A percentile compares a stretch with the other conserved stretches of the same genome.
Conservation (phyloP, 2,888 invertebrate species). For the Physocephala rufipes region DNA sequence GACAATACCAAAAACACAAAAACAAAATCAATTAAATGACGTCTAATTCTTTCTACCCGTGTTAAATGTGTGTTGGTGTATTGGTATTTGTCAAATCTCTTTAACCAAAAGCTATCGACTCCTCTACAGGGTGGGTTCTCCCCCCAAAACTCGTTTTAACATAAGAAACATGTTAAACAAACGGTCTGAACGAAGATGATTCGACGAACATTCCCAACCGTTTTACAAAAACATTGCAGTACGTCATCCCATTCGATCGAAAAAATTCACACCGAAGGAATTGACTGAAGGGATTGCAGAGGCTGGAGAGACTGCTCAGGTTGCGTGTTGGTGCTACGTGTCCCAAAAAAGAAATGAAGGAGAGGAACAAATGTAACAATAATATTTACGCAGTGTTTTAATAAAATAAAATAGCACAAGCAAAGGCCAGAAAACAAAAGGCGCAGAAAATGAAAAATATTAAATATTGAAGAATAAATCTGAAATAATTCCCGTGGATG, state of each 20-base stretch:
- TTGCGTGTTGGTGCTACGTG: background rate
- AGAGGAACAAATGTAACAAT: background rate
- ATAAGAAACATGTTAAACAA: background rate
- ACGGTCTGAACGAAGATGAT: too few relatives aligned
- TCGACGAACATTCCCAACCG: background rate
- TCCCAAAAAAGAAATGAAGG: slow-evolving; percentile 8
- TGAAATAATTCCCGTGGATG: too few relatives aligned
- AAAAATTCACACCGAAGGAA: background rate
- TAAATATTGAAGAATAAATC: background rate
- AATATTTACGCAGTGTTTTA: background rate
- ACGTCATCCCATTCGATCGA: background rate
- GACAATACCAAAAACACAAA: too few relatives aligned
- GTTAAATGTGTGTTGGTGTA: too few relatives aligned
- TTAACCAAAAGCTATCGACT: too few relatives aligned
- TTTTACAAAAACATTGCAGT: background rate
- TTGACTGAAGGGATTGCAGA: too few relatives aligned
- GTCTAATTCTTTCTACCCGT: too few relatives aligned
- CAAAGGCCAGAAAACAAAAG: background rate
- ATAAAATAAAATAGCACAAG: background rate
- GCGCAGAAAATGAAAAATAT: background rate
- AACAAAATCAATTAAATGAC: too few relatives aligned
- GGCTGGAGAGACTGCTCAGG: too few relatives aligned
- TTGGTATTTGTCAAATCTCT: too few relatives aligned
- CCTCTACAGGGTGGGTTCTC: too few relatives aligned
- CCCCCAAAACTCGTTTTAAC: background rate